Percentiles rank a stretch among this genome's conserved stretches.
Conservation (phyloP, 1,140 invertebrate genomes). For the Orius insidiosus region DNA sequence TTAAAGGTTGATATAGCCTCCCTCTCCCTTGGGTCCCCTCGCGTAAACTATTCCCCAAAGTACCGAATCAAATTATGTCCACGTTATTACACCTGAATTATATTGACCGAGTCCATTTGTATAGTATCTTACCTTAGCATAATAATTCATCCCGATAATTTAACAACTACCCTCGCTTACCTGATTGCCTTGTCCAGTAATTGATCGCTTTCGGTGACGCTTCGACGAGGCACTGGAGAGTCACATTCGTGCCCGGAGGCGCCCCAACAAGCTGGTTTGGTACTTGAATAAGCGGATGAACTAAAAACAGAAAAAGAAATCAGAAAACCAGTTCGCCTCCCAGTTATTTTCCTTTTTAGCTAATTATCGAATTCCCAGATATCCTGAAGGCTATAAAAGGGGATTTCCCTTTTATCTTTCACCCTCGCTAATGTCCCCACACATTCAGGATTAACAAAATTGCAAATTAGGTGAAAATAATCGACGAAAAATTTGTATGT, state of each 20-base stretch:
- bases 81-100: neutral
- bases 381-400: no score
- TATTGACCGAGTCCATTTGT: neutral
- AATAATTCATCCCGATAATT: neutral
- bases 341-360: no score
- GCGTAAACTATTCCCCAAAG: constrained; percentile 2
- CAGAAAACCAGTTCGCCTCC: no score
- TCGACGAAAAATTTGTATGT: neutral
- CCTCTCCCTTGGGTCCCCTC: no score
- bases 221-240: constrained; percentile 69
- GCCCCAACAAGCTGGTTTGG: constrained; percentile 67
- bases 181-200: constrained; percentile 29
- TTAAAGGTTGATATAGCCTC: no score
- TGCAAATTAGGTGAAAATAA: no score
- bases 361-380: no score
- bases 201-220: constrained; percentile 74
- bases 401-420: no score
- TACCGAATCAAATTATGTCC: neutral
- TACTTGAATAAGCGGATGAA: constrained; percentile 67
- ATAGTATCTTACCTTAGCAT: neutral
- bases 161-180: constrained; percentile 16
- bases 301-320: constrained; percentile 33
- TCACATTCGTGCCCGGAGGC: constrained; percentile 56
- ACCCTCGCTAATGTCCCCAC: no score
- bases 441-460: no score